Evolutionary conservation across 2,888 invertebrate genomes (phyloP).

Genomic region (Craniophora ligustri): DNA sequence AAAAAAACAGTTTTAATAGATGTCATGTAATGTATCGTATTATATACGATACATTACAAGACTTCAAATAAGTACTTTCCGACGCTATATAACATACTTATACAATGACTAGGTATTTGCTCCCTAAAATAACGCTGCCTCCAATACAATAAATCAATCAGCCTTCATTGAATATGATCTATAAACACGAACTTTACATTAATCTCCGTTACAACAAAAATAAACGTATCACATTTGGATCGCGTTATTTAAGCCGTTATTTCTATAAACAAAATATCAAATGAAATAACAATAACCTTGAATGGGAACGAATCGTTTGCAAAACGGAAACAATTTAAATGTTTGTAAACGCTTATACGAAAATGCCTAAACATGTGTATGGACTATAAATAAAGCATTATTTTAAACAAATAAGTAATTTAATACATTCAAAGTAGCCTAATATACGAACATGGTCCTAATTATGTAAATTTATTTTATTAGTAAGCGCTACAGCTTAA

Average conservation of each 20-base stretch:
- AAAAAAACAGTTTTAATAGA: too few species aligned
- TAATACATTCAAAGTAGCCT: conserved; percentile 18
- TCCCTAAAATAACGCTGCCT: neutral
- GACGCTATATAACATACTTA: too few species aligned
- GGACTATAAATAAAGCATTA: conserved; percentile 36
- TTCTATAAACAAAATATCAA: conserved; percentile 32
- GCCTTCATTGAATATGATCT: neutral
- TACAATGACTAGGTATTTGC: too few species aligned
- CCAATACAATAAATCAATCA: neutral
- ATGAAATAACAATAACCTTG: conserved; percentile 43
- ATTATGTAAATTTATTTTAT: conserved; percentile 21
- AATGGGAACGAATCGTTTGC: conserved; percentile 22
- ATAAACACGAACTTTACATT: neutral
- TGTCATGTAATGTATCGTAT: too few species aligned
- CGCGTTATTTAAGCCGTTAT: neutral
- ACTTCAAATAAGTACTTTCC: too few species aligned
- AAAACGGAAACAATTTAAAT: conserved; percentile 38
- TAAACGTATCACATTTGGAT: neutral
- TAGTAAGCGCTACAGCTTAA: conserved; percentile 18
- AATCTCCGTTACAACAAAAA: neutral
- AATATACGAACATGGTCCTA: conserved; percentile 4
- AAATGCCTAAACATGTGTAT: conserved; percentile 22
- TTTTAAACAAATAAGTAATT: conserved; percentile 20
- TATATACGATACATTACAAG: too few species aligned
- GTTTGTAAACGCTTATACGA: conserved; percentile 38